Evolutionary conservation across 92 coral and sea anemone species (phyloP).

Genomic region (Muricea muricata): DNA sequence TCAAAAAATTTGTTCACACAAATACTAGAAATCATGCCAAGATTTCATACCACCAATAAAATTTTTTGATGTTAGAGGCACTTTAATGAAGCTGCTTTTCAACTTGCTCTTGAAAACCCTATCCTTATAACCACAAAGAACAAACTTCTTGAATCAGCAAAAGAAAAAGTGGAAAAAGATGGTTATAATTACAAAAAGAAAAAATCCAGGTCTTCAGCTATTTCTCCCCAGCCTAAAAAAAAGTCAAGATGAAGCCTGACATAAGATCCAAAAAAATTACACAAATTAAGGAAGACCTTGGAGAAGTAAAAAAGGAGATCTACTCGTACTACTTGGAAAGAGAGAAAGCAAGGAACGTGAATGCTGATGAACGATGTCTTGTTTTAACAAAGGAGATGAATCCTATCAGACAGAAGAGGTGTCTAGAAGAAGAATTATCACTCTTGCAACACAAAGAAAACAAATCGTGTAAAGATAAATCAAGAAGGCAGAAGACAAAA

Average conservation of each 20-base stretch:
- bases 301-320: constrained; percentile 50
- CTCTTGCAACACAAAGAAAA: constrained; percentile 40
- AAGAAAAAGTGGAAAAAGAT: constrained; percentile 36
- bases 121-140: constrained; percentile 21
- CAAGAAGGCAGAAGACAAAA: no score
- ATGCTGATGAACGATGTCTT: constrained; percentile 26
- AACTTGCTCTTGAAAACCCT: constrained; percentile 47
- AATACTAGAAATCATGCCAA: no score
- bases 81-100: constrained; percentile 45
- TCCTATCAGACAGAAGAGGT: constrained; percentile 36
- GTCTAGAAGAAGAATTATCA: neutral
- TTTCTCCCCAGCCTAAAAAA: constrained; percentile 49
- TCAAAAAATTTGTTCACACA: no score
- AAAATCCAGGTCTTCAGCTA: constrained; percentile 17
- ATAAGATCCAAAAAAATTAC: constrained; percentile 23
- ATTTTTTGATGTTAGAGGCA: no score
- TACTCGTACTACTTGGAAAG: constrained; percentile 2
- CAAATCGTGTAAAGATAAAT: no score
- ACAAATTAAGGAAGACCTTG: constrained; percentile 49
- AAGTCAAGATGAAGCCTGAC: constrained; percentile 25
- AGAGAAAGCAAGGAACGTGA: constrained; percentile 24
- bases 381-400: neutral
- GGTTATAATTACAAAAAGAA: constrained; percentile 51
- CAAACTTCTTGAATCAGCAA: constrained; percentile 30
- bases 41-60: no score